These are phyloP conservation scores for Peromyscus californicus DNA, from an alignment of 2,113 vertebrate genomes.

Conservation along the genomic window DNA sequence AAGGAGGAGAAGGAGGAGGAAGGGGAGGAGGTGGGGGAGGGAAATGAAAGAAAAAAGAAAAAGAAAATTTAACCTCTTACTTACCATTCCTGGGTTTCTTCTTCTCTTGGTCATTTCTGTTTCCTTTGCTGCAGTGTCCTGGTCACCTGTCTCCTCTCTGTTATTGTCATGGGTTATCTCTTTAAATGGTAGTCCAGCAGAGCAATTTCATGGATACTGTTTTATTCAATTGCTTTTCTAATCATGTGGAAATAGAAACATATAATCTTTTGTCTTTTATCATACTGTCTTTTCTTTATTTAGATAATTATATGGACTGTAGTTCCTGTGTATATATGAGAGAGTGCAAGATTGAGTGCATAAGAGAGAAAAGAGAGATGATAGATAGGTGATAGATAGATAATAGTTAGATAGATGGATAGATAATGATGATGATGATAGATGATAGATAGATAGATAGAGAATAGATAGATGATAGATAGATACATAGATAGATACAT, in stretches of 20 bases:
- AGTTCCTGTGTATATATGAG: not conserved
- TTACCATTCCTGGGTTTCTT: not conserved
- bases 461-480: not conserved
- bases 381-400: too few relatives aligned
- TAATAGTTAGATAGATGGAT: too few relatives aligned
- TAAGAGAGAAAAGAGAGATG: not conserved
- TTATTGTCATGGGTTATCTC: not conserved
- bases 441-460: too few relatives aligned
- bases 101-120: not conserved
- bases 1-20: not conserved
- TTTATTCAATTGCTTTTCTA: conserved; percentile 11
- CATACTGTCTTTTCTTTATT: not conserved
- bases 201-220: not conserved
- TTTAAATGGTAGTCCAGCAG: not conserved
- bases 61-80: not conserved
- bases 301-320: not conserved
- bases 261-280: not conserved
- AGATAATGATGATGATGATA: too few relatives aligned
- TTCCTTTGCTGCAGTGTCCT: not conserved
- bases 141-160: not conserved
- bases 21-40: too few relatives aligned
- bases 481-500: not conserved
- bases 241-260: not conserved
- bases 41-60: too few relatives aligned
- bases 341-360: not conserved